These are phyloP conservation scores for Glossophaga mutica DNA, from an alignment of 2,797 vertebrate genomes.

Conservation along the genomic window DNA sequence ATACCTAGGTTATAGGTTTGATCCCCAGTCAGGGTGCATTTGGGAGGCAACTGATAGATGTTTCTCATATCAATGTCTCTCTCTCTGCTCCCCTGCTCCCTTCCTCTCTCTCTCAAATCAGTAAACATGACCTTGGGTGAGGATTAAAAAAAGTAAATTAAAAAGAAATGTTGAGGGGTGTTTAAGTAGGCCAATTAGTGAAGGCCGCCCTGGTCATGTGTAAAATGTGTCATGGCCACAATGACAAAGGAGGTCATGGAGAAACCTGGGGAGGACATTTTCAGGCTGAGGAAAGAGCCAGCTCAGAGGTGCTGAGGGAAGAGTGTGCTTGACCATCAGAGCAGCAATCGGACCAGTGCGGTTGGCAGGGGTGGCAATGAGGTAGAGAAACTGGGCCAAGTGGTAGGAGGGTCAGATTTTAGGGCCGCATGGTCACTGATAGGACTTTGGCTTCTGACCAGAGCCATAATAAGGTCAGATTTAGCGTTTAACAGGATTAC, in stretches of 20 bases:
- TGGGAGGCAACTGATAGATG: no score
- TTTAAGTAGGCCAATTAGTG: background rate
- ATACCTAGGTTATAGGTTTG: no score
- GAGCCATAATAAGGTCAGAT: background rate
- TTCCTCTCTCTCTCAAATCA: no score
- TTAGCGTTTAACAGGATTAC: background rate
- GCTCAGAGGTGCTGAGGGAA: background rate
- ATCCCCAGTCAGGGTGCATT: no score
- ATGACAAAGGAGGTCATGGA: background rate
- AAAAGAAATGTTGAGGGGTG: background rate
- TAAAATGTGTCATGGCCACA: background rate
- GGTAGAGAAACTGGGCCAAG: background rate
- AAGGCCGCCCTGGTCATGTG: background rate
- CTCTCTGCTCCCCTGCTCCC: no score
- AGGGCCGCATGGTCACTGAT: background rate
- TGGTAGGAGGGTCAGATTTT: background rate
- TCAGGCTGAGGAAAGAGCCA: background rate
- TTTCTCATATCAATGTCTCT: no score
- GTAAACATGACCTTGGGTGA: no score
- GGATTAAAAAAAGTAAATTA: no score
- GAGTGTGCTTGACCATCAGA: background rate
- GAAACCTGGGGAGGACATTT: background rate
- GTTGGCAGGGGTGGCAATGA: background rate
- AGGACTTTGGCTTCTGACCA: background rate
- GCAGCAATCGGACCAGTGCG: background rate